These are phyloP conservation scores for Steinernema carpocapsae DNA, from an alignment of 2,888 invertebrate genomes.

Conservation along the genomic window DNA sequence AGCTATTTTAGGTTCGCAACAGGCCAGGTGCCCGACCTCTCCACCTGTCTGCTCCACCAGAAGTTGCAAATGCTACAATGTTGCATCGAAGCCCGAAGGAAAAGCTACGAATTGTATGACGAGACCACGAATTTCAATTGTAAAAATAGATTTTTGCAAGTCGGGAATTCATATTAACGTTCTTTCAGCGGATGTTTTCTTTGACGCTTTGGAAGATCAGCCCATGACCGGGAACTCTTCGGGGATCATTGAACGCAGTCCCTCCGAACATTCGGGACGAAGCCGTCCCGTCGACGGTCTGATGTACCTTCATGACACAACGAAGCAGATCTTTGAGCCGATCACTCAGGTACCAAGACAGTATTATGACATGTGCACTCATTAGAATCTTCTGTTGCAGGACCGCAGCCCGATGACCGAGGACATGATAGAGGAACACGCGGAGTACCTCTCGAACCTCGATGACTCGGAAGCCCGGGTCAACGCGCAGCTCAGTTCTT, in stretches of 20 bases:
- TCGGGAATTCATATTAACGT: constrained; percentile 74
- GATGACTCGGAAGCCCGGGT: constrained; percentile 86
- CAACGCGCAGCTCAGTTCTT: constrained; percentile 90
- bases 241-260: background rate
- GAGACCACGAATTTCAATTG: constrained; percentile 37
- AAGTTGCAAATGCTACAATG: constrained; percentile 82
- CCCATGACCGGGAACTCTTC: background rate
- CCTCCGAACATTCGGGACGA: background rate
- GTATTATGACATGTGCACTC: background rate
- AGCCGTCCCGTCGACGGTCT: background rate
- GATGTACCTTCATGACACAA: constrained; percentile 70
- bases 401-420: constrained; percentile 96
- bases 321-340: constrained; percentile 81
- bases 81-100: constrained; percentile 73
- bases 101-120: constrained; percentile 48
- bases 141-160: constrained; percentile 81
- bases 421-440: constrained; percentile 91
- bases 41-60: constrained; percentile 83
- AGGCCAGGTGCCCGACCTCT: constrained; percentile 47
- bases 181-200: constrained; percentile 44
- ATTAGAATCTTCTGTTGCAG: constrained; percentile 71
- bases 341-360: constrained; percentile 77
- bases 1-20: constrained; percentile 27
- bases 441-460: constrained; percentile 84
- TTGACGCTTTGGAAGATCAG: constrained; percentile 42